These are phyloP conservation scores for Polymixis lichenea DNA, from an alignment of 2,888 invertebrate species.

Conservation along the genomic window DNA sequence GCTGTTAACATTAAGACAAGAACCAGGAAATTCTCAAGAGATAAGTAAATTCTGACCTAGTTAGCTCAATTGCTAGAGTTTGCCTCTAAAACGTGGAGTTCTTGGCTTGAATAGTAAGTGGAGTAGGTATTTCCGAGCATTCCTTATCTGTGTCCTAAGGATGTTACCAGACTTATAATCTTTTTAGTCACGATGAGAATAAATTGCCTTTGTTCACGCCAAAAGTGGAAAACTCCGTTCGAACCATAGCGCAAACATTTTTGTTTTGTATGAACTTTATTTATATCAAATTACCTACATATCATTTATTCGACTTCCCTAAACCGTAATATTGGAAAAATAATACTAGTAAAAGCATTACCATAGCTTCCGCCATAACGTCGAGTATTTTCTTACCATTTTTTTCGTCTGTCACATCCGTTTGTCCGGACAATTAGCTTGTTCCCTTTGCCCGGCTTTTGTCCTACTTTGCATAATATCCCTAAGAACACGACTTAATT, in stretches of 20 bases:
- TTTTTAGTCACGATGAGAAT: constrained; percentile 41
- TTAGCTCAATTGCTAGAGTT: constrained; percentile 70
- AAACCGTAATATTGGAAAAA: constrained; percentile 55
- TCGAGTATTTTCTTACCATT: constrained; percentile 74
- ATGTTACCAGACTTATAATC: constrained; percentile 52
- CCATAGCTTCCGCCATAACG: constrained; percentile 70
- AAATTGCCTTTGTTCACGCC: constrained; percentile 33
- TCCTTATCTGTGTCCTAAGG: constrained; percentile 63
- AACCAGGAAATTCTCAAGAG: constrained; percentile 63
- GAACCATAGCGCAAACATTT: constrained; percentile 10
- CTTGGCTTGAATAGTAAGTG: constrained; percentile 65
- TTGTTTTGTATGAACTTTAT: constrained; percentile 1
- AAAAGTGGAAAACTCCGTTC: constrained; percentile 14
- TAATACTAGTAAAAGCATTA: constrained; percentile 68
- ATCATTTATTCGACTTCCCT: constrained; percentile 38
- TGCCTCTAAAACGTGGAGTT: constrained; percentile 63
- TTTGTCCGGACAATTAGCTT: constrained; percentile 80
- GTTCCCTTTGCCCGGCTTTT: constrained; percentile 67
- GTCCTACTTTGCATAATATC: constrained; percentile 75
- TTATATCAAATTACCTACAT: constrained; percentile 7
- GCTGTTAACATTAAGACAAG: constrained; percentile 63
- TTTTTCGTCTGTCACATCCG: constrained; percentile 78
- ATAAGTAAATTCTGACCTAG: constrained; percentile 70
- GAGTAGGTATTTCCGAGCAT: constrained; percentile 59
- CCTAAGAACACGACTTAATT: constrained; percentile 74